phyloP scores from a whole-genome alignment of 2,888 invertebrate species.

The Volucella inflata region DNA sequence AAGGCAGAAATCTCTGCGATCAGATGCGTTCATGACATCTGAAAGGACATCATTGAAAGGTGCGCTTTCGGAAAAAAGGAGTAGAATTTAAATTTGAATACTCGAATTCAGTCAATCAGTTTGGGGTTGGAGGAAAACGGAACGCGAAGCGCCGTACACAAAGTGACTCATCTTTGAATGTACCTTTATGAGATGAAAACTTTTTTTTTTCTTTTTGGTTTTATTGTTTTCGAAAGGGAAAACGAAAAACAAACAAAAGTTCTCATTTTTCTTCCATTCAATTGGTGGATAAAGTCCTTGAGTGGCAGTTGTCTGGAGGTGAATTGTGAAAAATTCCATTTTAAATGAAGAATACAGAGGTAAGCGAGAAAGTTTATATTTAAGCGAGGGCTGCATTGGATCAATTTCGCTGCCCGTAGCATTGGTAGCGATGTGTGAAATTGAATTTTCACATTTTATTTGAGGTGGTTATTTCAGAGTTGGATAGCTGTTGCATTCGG shows the following conservation, averaged over 20 bases:
- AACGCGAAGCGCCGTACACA: background rate
- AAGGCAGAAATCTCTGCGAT: slow-evolving; percentile 4
- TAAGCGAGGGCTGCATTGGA: slow-evolving; percentile 40
- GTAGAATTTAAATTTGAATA: slow-evolving; percentile 58
- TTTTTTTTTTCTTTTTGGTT: slow-evolving; percentile 4
- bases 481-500: slow-evolving; percentile 37
- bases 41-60: slow-evolving; percentile 64
- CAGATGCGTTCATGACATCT: slow-evolving; percentile 52
- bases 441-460: slow-evolving; percentile 56
- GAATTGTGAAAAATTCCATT: slow-evolving; percentile 64
- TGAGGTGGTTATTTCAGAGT: slow-evolving; percentile 17
- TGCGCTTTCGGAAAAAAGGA: slow-evolving; percentile 25
- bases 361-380: slow-evolving; percentile 23
- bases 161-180: slow-evolving; percentile 61
- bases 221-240: slow-evolving; percentile 45
- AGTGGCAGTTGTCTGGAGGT: slow-evolving; percentile 71
- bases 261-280: slow-evolving; percentile 48
- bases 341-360: slow-evolving; percentile 9
- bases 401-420: slow-evolving; percentile 60
- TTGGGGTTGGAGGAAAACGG: slow-evolving; percentile 3
- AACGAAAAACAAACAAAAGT: slow-evolving; percentile 62
- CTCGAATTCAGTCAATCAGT: slow-evolving; percentile 47
- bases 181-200: slow-evolving; percentile 36
- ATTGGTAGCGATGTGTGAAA: slow-evolving; percentile 63
- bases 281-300: slow-evolving; percentile 41